A percentile compares a stretch with the other conserved stretches of the same genome.
These are phyloP conservation scores for Rhagonycha lutea DNA, from an alignment of 2,888 invertebrate species.

Conservation along the genomic window DNA sequence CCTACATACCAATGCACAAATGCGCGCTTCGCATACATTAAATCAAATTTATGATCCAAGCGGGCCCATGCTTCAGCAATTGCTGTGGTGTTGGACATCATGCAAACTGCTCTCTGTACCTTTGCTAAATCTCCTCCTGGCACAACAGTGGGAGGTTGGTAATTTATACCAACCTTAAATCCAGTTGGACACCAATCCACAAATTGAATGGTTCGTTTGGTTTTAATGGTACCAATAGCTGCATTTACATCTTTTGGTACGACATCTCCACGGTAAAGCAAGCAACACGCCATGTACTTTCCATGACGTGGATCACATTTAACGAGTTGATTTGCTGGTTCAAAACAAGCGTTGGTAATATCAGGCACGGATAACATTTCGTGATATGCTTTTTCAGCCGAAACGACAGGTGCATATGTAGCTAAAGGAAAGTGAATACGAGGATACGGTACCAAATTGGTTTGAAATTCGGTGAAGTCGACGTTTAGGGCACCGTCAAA, in stretches of 20 bases:
- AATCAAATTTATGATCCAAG: conserved; percentile 91
- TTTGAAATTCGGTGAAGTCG: conserved; percentile 92
- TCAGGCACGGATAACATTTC: too few species aligned
- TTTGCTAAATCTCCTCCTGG: too few species aligned
- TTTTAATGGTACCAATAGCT: conserved; percentile 90
- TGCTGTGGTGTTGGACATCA: conserved; percentile 70
- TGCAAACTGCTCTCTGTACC: too few species aligned
- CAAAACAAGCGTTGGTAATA: too few species aligned
- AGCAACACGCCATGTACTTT: too few species aligned
- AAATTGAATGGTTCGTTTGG: conserved; percentile 89
- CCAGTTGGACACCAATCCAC: conserved; percentile 77
- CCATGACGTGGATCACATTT: too few species aligned
- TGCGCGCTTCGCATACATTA: conserved; percentile 95
- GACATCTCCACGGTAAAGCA: conserved; percentile 26
- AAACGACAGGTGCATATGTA: too few species aligned
- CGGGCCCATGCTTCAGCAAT: conserved; percentile 96
- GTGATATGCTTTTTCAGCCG: too few species aligned
- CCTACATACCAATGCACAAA: conserved; percentile 95
- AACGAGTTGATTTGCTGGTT: too few species aligned
- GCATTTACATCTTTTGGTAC: conserved; percentile 81
- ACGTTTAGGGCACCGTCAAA: conserved; percentile 93
- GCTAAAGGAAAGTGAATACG: too few species aligned
- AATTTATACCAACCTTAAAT: too few species aligned
- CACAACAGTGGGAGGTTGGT: too few species aligned
- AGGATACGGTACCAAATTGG: conserved; percentile 84